Evolutionary conservation across 92 coral and sea anemone species (phyloP).

Genomic region (Meandrina meandrites): DNA sequence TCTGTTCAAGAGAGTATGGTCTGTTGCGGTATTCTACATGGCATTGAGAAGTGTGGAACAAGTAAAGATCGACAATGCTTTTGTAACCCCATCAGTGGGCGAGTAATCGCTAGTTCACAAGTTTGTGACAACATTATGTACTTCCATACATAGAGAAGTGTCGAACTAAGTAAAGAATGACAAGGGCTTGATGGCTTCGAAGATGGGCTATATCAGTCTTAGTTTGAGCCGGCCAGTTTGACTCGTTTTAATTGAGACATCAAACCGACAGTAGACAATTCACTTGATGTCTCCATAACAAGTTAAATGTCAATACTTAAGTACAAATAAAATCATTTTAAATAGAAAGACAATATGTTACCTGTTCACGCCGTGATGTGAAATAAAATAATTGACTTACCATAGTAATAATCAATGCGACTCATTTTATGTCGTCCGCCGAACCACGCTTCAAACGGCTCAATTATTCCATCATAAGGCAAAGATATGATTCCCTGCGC

Average conservation of each 20-base stretch:
- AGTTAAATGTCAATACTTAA: not conserved
- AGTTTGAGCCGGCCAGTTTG: too few species aligned
- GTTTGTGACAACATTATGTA: too few species aligned
- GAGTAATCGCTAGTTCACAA: too few species aligned
- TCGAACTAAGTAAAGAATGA: too few species aligned
- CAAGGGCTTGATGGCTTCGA: too few species aligned
- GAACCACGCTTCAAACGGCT: conserved; percentile 96
- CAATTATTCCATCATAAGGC: conserved; percentile 86
- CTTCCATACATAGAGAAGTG: too few species aligned
- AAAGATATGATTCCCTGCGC: conserved; percentile 84
- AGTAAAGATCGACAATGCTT: too few species aligned
- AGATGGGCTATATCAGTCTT: too few species aligned
- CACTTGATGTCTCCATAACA: not conserved
- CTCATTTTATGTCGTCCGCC: conserved; percentile 84
- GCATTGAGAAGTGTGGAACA: too few species aligned
- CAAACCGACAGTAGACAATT: not conserved
- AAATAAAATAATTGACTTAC: conserved; percentile 45
- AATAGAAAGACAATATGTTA: conserved; percentile 16
- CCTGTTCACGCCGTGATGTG: not conserved
- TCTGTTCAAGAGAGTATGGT: too few species aligned
- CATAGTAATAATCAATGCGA: conserved; percentile 95
- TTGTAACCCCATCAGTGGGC: too few species aligned
- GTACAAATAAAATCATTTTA: not conserved
- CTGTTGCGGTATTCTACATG: too few species aligned
- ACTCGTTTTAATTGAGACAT: not conserved